Evolutionary conservation across 2,888 invertebrate genomes (phyloP), one percentile per base, ranked within the genome.

Genomic region (Campoplex capitator): DNA sequence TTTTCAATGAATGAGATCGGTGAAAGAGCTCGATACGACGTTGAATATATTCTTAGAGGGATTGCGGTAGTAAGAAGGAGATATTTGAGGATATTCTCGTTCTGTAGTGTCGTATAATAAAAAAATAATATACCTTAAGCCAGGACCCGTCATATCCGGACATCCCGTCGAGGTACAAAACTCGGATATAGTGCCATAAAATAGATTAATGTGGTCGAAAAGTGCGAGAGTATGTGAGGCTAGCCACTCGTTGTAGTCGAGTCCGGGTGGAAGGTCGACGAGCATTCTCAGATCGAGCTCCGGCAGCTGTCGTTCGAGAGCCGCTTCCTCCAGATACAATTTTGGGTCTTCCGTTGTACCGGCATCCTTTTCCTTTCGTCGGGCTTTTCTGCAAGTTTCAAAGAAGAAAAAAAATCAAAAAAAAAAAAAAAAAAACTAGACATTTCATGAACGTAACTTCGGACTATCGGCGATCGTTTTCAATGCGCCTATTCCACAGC

Each of bases 221-320:
- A 99, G 98, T 96, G 99, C 98, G 95, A 99, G 97, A 90, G 98
- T 99, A 95, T 99, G 99, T 90, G 99, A 99, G 91, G 99, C 99
- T 93, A 99, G 97, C 99, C 99, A 99, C 96, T 99, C 99, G 95
- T 99, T 99, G 95, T 98, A 98, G 95, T 99, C 99, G 95, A 99
- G 96, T 90, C 99, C 99, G 91, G 97, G 97, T 92, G 99, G 99
- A 95, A 99, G 96, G 95, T 98, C 98, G 91, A 99, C 98, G 94
- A 99, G 96, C 95, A 98, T 97, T 95, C 97, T 97, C 96, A 99
- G 96, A 96, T 99, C 98, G 94, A 98, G 97, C 95, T 99, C 98
- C 92, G 98, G 98, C 95, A 99, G 96, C 96, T 98, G 98, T 95
- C 98, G 96, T 96, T 99, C 98, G 94, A 98, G 96, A 94, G 98